Evolutionary conservation across 2,888 invertebrate genomes (phyloP).

Genomic region (Cybosia mesomella): DNA sequence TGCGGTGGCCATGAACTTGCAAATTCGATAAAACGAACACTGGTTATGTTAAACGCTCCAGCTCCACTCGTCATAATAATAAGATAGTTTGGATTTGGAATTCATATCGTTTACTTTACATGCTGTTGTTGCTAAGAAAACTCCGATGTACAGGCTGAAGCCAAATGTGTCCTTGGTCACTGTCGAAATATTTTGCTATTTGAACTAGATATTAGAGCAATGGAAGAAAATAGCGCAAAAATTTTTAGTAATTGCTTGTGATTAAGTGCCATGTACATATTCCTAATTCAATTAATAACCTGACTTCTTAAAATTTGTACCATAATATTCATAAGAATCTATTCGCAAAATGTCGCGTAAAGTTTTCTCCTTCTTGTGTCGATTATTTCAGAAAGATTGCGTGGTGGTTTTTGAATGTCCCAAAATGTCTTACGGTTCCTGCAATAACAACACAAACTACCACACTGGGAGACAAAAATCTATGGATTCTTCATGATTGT

Average conservation of each 20-base stretch:
- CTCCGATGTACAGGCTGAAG: background rate
- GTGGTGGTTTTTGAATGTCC: no score
- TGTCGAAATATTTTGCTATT: background rate
- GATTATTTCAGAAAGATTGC: background rate
- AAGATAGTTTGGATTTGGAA: slow-evolving; percentile 15
- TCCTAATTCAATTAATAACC: background rate
- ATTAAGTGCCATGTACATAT: no score
- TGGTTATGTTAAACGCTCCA: slow-evolving; percentile 29
- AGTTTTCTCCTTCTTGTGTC: no score
- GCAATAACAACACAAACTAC: no score
- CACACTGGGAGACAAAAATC: no score
- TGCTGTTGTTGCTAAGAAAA: slow-evolving; percentile 33
- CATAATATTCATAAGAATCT: background rate
- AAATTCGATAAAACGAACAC: slow-evolving; percentile 36
- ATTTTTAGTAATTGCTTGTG: background rate
- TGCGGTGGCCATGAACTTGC: slow-evolving; percentile 45
- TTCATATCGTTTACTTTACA: slow-evolving; percentile 25
- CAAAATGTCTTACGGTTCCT: no score
- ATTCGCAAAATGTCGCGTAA: background rate
- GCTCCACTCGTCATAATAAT: slow-evolving; percentile 25
- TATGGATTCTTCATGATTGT: no score
- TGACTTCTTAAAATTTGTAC: no score
- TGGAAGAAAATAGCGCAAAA: no score
- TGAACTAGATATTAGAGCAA: no score
- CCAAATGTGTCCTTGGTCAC: background rate